These are phyloP conservation scores for Delphinapterus leucas DNA, from an alignment of 2,113 vertebrate genomes.

Conservation along the genomic window DNA sequence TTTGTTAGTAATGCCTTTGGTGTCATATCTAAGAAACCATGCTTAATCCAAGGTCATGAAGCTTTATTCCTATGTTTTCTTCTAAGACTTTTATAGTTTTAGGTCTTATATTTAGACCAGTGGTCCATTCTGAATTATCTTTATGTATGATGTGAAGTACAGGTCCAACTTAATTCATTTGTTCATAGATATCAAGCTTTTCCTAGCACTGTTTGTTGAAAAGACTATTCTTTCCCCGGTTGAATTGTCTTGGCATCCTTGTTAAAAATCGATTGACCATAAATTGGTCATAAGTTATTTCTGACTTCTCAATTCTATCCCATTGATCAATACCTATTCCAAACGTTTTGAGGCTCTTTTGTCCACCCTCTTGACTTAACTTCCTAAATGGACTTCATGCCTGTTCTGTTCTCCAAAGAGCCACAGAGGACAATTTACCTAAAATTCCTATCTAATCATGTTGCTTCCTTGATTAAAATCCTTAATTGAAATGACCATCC, in stretches of 20 bases:
- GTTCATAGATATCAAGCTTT: not conserved
- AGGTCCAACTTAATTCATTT: not conserved
- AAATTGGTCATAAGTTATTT: not conserved
- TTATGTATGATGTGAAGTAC: not conserved
- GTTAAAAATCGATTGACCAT: not conserved
- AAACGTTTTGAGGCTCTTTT: not conserved
- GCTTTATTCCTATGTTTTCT: not conserved
- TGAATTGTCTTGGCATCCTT: not conserved
- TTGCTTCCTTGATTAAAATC: conserved; percentile 2
- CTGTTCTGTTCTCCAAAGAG: not conserved
- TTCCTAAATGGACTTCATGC: not conserved
- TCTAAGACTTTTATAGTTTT: not conserved
- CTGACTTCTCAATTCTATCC: not conserved
- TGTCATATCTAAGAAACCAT: not conserved
- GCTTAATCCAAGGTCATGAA: not conserved
- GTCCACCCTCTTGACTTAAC: not conserved
- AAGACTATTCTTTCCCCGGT: not conserved
- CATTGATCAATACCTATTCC: not conserved
- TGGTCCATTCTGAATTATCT: not conserved
- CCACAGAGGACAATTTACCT: not conserved
- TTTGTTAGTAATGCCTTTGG: not conserved
- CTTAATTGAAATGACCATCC: not conserved
- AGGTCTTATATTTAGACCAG: not conserved
- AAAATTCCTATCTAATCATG: not conserved
- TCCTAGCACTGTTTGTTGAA: not conserved